phyloP scores from a whole-genome alignment of 2,888 invertebrate genomes.

The Metopia argyrocephala region DNA sequence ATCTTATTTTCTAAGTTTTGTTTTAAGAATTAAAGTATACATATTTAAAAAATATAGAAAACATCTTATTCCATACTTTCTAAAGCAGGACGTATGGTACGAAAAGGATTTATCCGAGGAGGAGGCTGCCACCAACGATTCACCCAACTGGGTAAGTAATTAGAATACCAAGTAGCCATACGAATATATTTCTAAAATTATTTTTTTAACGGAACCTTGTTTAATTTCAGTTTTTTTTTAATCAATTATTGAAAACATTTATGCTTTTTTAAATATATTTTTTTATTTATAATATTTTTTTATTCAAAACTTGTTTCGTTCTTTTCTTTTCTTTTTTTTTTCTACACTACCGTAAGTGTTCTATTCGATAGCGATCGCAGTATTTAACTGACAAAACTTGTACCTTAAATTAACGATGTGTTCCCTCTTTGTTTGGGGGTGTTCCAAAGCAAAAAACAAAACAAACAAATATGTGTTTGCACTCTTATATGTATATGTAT shows the following conservation, averaged over 20 bases:
- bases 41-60: too few species aligned
- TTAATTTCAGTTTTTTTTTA: slow-evolving; percentile 1
- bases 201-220: slow-evolving; percentile 20
- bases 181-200: background rate
- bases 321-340: slow-evolving; percentile 15
- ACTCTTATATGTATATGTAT: background rate
- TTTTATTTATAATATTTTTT: background rate
- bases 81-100: slow-evolving; percentile 70
- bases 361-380: slow-evolving; percentile 34
- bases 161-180: slow-evolving; percentile 73
- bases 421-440: slow-evolving; percentile 44
- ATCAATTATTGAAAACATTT: background rate
- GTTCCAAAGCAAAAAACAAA: slow-evolving; percentile 38
- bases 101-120: slow-evolving; percentile 72
- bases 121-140: slow-evolving; percentile 74
- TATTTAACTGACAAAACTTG: slow-evolving; percentile 54
- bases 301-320: slow-evolving; percentile 7
- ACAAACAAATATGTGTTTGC: background rate
- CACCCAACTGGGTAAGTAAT: slow-evolving; percentile 74
- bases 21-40: too few species aligned
- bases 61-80: slow-evolving; percentile 67
- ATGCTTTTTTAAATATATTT: background rate
- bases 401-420: slow-evolving; percentile 30
- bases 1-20: too few species aligned
- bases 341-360: slow-evolving; percentile 45